Evolutionary conservation across 2,113 vertebrate genomes (phyloP).

Genomic region (Seriola dumerili): DNA sequence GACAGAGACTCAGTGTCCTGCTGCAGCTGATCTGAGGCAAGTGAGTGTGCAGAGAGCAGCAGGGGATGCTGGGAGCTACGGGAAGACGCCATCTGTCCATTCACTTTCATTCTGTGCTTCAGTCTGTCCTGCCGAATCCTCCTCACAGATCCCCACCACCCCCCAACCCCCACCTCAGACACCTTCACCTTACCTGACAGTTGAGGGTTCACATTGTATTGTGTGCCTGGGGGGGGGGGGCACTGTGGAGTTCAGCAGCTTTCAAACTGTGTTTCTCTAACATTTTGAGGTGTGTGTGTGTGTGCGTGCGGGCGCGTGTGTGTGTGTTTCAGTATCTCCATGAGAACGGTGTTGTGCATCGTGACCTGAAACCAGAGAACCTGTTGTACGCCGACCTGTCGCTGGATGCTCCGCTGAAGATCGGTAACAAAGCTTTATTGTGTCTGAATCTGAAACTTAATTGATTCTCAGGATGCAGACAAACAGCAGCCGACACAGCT

Average conservation of each 20-base stretch:
- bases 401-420: slow-evolving; percentile 87
- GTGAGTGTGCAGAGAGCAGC: slow-evolving; percentile 23
- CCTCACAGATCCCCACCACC: not conserved
- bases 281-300: slow-evolving; percentile 30
- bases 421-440: slow-evolving; percentile 78
- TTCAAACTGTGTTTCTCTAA: not conserved
- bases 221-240: not conserved
- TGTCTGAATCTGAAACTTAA: too few relatives aligned
- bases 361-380: slow-evolving; percentile 92
- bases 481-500: too few relatives aligned
- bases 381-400: slow-evolving; percentile 90
- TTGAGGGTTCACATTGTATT: not conserved
- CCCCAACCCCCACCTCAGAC: not conserved
- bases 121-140: not conserved
- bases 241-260: not conserved
- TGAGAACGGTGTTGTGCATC: slow-evolving; percentile 86
- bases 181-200: not conserved
- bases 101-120: not conserved
- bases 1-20: not conserved
- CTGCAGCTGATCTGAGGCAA: slow-evolving; percentile 1
- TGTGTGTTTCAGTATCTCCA: slow-evolving; percentile 84
- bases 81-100: slow-evolving; percentile 48
- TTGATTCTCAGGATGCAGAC: too few relatives aligned
- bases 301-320: not conserved
- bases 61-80: slow-evolving; percentile 43